These are phyloP conservation scores for Drosophila suzukii DNA, from an alignment of 1,140 invertebrate genomes.

Conservation along the genomic window DNA sequence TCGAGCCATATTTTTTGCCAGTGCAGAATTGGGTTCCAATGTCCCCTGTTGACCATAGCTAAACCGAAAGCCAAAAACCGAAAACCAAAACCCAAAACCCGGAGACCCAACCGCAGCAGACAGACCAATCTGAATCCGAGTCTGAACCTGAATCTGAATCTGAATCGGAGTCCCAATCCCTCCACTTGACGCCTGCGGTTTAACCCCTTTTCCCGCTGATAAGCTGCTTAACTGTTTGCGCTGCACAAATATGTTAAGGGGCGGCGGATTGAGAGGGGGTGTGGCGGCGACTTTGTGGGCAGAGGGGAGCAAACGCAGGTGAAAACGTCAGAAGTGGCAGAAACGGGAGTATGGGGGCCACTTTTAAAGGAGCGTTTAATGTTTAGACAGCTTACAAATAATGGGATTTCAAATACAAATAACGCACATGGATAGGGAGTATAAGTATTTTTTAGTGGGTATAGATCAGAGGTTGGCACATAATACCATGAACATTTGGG, in stretches of 20 bases:
- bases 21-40: constrained; percentile 8
- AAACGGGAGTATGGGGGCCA: not conserved
- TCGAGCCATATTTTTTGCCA: not conserved
- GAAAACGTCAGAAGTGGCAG: not conserved
- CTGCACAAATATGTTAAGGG: constrained; percentile 39
- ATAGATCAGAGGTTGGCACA: no score
- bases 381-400: not conserved
- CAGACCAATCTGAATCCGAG: constrained; percentile 9
- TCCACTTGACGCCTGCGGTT: constrained; percentile 44
- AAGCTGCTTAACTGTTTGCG: constrained; percentile 47
- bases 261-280: constrained; percentile 6
- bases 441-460: no score
- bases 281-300: not conserved
- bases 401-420: not conserved
- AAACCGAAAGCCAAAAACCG: not conserved
- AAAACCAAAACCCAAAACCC: constrained; percentile 5
- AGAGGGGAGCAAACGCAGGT: not conserved
- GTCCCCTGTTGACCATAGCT: constrained; percentile 18
- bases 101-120: constrained; percentile 28
- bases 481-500: no score
- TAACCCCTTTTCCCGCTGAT: constrained; percentile 30
- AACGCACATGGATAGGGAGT: not conserved
- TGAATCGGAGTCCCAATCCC: constrained; percentile 3
- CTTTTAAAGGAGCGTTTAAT: not conserved
- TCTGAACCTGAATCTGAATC: constrained; percentile 1